These are phyloP conservation scores for Meta bourneti DNA, from an alignment of 2,888 invertebrate genomes.

Conservation along the genomic window DNA sequence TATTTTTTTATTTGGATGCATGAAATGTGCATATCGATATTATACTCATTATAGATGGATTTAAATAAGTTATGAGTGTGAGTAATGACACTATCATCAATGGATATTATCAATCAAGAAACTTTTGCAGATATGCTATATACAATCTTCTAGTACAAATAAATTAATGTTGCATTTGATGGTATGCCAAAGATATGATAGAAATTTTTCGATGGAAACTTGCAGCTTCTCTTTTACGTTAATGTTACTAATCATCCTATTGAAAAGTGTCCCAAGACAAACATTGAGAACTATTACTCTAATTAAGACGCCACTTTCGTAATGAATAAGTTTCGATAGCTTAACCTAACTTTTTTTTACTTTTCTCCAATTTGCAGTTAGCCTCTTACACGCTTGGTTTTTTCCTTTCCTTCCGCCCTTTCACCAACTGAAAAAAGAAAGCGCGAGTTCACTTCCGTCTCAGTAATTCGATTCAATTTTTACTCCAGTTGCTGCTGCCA, in stretches of 20 bases:
- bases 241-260: neutral
- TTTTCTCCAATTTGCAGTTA: neutral
- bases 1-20: no score
- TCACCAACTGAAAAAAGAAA: neutral
- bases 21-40: no score
- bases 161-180: no score
- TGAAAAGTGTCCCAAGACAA: neutral
- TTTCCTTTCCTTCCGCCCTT: neutral
- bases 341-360: conserved; percentile 5
- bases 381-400: neutral
- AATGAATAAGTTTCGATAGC: conserved; percentile 2
- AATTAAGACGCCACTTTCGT: conserved; percentile 16
- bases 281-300: neutral
- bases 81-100: no score
- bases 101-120: no score
- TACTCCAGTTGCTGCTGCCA: neutral
- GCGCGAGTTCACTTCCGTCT: neutral
- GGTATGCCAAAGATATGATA: no score
- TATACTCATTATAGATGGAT: no score
- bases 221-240: neutral
- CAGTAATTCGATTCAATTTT: conserved; percentile 12
- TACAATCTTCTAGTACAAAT: no score
- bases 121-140: no score
- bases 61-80: no score
- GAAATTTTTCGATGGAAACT: no score